Evolutionary conservation across 2,797 vertebrate genomes (phyloP).

Genomic region (Chaunax sp.): DNA sequence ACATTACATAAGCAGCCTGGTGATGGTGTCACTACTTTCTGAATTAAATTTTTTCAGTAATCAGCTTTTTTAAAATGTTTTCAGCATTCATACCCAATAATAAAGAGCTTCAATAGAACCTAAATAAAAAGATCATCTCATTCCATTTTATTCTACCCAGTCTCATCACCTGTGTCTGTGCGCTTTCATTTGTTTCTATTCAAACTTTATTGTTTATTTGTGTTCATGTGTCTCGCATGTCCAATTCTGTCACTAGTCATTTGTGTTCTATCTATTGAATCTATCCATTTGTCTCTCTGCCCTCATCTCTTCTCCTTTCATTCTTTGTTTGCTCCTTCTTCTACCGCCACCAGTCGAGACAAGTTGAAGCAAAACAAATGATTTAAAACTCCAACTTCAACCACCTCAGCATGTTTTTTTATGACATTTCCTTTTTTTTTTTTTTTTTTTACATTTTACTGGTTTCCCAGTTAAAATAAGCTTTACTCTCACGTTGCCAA

Average conservation of each 20-base stretch:
- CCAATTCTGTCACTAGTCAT: too few species aligned
- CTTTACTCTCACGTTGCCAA: conserved; percentile 11
- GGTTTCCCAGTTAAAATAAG: conserved; percentile 35
- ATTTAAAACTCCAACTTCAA: conserved; percentile 43
- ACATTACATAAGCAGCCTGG: too few species aligned
- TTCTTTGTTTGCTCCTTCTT: conserved; percentile 12
- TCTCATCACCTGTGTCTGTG: too few species aligned
- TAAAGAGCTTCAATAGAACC: too few species aligned
- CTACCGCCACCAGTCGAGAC: background rate
- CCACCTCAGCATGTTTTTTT: conserved; percentile 27
- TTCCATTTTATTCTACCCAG: too few species aligned
- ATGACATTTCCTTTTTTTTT: conserved; percentile 30
- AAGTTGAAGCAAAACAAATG: conserved; percentile 25
- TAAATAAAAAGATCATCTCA: background rate
- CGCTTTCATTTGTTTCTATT: background rate
- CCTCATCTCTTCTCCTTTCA: background rate
- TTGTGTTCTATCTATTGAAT: background rate
- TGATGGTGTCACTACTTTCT: too few species aligned
- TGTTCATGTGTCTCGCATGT: background rate
- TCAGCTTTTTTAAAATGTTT: too few species aligned
- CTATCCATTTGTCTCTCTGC: background rate
- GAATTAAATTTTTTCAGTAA: too few species aligned
- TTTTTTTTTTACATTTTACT: conserved; percentile 43
- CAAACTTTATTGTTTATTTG: background rate
- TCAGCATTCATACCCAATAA: background rate